Conservation (phyloP, 2,888 invertebrate species). For the Lottia gigantea region DNA sequence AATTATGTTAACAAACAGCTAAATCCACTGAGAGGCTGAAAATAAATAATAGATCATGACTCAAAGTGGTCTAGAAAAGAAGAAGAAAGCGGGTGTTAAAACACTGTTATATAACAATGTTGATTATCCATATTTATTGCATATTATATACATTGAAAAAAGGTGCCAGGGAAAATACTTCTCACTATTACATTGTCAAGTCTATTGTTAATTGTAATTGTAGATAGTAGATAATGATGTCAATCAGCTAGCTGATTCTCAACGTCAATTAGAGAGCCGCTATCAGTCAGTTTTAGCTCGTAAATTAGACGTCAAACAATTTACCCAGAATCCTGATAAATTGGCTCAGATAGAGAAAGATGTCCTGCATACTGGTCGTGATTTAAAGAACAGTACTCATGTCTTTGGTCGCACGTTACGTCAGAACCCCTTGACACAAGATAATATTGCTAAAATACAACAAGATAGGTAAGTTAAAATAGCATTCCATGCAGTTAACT, state of each 20-base stretch:
- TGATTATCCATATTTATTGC: too few relatives aligned
- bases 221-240: constrained; percentile 64
- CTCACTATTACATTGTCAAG: too few relatives aligned
- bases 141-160: too few relatives aligned
- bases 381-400: constrained; percentile 62
- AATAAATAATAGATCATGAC: too few relatives aligned
- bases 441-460: constrained; percentile 65
- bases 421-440: constrained; percentile 64
- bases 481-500: too few relatives aligned
- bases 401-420: constrained; percentile 61
- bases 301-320: constrained; percentile 48
- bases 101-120: too few relatives aligned
- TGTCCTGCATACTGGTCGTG: constrained; percentile 48
- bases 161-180: too few relatives aligned
- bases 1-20: too few relatives aligned
- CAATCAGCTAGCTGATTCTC: constrained; percentile 54
- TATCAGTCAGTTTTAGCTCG: constrained; percentile 60
- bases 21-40: too few relatives aligned
- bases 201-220: background rate
- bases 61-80: too few relatives aligned
- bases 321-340: constrained; percentile 46
- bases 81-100: too few relatives aligned
- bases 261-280: constrained; percentile 56
- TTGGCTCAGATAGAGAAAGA: constrained; percentile 51
- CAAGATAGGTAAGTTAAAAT: constrained; percentile 63